Evolutionary conservation across 2,888 invertebrate species (phyloP), one percentile per base, ranked within the genome.

Genomic region (Microctonus hyperodae): DNA sequence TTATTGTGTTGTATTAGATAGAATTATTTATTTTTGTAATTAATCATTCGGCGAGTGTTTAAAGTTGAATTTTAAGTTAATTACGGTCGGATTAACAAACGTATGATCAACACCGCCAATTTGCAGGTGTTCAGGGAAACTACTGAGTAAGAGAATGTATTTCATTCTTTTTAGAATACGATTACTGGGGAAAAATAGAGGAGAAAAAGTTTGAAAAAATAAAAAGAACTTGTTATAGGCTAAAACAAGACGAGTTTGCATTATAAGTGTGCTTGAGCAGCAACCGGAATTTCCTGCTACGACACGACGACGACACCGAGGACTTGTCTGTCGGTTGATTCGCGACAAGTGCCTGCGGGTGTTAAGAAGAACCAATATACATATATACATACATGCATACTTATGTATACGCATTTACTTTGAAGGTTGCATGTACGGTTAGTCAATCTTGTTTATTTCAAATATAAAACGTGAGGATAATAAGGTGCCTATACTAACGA

Each of bases 231-330:
- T 61, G 66, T 65, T 40, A 40, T 55, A 56, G 48, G 40, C 35
- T 53, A 33, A 64, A 44, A 35, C 40, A 50, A 40, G 56, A 50
- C 58, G 35, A 56, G 63, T 25, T 37, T 37, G 55, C 64, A 28
- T 59, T 20, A 53, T 44, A 50, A 65, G 61, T 71, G 70, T 72
- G 69, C 68, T 65, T 53, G 57, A 40, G 68, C 69, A 28, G 70
- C 74, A 70, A 74, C 61, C 72, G 73, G 78, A 78, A 77, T 75
- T 73, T 69, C 65, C 75, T 70, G 67, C 65, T 35, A 35, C 44
- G 22, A n/a, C 11, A 53, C 35, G 16, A 53, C 64, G 37, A 57
- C 66, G 16, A 58, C 50, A 50, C 58, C 64, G 70, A 72, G 72
- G 23, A 61, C 55, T 22, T 44, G 16, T 56, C 56, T 44, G 44